Evolutionary conservation across 2,888 invertebrate species (phyloP), one percentile per base, ranked within the genome.

Genomic region (Drosophila antonietae): DNA sequence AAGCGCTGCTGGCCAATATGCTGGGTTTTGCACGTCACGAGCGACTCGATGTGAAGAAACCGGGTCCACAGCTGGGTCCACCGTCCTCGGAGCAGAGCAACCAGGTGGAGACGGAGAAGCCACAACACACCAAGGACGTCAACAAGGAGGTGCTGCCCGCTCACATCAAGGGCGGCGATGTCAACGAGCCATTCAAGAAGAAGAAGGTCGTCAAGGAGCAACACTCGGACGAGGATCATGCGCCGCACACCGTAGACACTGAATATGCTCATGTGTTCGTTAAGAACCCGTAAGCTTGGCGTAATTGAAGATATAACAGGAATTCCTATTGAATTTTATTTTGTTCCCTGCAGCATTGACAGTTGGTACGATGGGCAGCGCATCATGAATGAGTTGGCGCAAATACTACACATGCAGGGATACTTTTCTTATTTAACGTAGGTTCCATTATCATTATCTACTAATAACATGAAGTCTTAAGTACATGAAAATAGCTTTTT

Each of bases 21-120:
- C 94, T 95, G 93, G 97, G 96, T 75, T 98, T 98, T 94, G 96
- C 97, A 87, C 95, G 98, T 88, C 96, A 96, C 86, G 98, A 98
- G 94, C 94, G 98, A 89, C 94, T 97, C 78, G 98, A 98, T 93
- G 98, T 98, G 58, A 98, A 98, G 94, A 98, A 98, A 93, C 98
- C 98, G n/a, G 98, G 98, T 68, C 98, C 98, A 57, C 95, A 95
- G 69, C 95, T 92, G 47, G 92, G 92, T 20, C 92, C 92, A n/a
- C 93, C 89, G 15, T 59, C 89, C 18, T 59, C 73, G 1, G 83
- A 86, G 51, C 63, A 57, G 51, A 73, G n/a, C 57, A 78, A 64
- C 31, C 86, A 88, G 33, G 60, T 78, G 37, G 83, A 81, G 20
- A 91, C 85, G 18, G 82, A 80, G n/a, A 88, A 81, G 53, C 60